Conservation (phyloP, 2,888 invertebrate genomes). For the Tetragnatha montana region DNA sequence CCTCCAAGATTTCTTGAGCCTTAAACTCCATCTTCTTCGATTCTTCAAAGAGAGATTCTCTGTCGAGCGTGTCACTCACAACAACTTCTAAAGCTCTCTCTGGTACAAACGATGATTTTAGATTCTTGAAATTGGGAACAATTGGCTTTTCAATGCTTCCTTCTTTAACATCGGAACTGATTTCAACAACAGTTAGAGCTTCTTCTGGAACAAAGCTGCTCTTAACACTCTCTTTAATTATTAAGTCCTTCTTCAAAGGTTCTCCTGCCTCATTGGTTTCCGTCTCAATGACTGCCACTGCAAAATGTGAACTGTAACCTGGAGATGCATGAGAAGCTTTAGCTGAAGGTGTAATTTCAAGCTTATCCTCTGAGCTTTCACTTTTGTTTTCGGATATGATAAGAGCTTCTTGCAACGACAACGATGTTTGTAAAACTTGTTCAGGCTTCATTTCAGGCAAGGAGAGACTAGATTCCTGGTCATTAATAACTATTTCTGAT, state of each 20-base stretch:
- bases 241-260: constrained; percentile 49
- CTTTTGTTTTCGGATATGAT: constrained; percentile 56
- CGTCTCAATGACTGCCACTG: constrained; percentile 69
- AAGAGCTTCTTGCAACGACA: constrained; percentile 62
- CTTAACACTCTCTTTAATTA: constrained; percentile 56
- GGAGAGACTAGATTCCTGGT: constrained; percentile 45
- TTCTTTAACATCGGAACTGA: constrained; percentile 54
- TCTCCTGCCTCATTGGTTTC: constrained; percentile 67
- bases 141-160: constrained; percentile 5
- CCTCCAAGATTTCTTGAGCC: constrained; percentile 49
- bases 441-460: constrained; percentile 21
- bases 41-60: constrained; percentile 54
- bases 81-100: constrained; percentile 54
- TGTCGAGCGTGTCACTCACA: constrained; percentile 42
- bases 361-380: constrained; percentile 33
- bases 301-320: constrained; percentile 49
- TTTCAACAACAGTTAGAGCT: constrained; percentile 69
- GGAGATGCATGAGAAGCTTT: constrained; percentile 39
- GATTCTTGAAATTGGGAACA: constrained; percentile 30
- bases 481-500: constrained; percentile 49
- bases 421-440: constrained; percentile 21
- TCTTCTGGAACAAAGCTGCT: constrained; percentile 67
- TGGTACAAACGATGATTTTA: constrained; percentile 36
- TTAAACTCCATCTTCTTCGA: constrained; percentile 28
- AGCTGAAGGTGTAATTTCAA: constrained; percentile 6